Conservation (phyloP, 2,113 vertebrate genomes). For the Cardinalis cardinalis region DNA sequence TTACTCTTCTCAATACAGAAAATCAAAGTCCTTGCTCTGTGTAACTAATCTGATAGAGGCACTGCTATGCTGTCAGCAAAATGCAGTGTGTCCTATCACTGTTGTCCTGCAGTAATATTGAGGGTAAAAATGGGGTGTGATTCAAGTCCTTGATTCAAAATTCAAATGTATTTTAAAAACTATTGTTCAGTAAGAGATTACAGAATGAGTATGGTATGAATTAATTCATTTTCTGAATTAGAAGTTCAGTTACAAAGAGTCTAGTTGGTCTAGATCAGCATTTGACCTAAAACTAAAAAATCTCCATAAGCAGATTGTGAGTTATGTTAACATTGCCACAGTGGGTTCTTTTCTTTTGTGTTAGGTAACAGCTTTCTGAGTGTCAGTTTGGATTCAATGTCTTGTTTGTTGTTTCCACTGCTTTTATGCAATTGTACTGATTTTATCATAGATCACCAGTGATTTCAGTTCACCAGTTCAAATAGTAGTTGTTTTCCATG, state of each 20-base stretch:
- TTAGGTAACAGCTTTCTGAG: slow-evolving; percentile 8
- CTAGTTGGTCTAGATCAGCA: not conserved
- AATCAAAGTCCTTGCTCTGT: not conserved
- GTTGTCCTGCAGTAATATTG: not conserved
- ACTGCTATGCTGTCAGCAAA: not conserved
- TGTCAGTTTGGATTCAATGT: not conserved
- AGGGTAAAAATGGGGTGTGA: not conserved
- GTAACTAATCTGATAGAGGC: not conserved
- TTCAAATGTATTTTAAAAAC: not conserved
- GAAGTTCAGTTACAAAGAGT: not conserved
- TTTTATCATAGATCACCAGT: not conserved
- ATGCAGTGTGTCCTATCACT: not conserved
- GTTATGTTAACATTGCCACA: not conserved
- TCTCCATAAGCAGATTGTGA: slow-evolving; percentile 23
- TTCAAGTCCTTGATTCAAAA: not conserved
- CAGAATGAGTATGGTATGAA: not conserved
- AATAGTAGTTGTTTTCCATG: not conserved
- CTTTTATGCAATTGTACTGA: not conserved
- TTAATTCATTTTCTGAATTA: not conserved
- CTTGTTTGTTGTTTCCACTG: not conserved
- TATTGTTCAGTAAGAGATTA: not conserved
- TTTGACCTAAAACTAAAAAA: slow-evolving; percentile 19
- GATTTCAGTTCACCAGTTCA: not conserved
- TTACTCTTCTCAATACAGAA: not conserved
- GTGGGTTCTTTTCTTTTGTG: slow-evolving; percentile 42